A percentile compares a stretch with the other conserved stretches of the same genome.
Conservation (phyloP, 2,113 vertebrate species). For the Atractosteus spatula region DNA sequence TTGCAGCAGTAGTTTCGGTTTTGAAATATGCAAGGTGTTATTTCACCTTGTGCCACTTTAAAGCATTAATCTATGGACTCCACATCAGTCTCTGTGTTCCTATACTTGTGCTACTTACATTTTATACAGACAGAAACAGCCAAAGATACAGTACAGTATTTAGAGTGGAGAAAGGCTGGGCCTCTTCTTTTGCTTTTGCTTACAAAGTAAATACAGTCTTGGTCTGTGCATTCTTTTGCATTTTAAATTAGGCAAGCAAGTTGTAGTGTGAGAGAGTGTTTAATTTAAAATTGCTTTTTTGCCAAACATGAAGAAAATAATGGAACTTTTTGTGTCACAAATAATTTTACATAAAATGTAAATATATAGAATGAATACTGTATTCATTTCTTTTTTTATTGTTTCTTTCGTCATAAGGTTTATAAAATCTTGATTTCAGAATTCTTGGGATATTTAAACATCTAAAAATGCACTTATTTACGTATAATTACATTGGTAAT, state of each 20-base stretch:
- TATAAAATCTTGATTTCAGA: conserved; percentile 26
- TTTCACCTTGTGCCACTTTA: no score
- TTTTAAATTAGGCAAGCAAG: conserved; percentile 28
- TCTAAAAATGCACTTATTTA: conserved; percentile 23
- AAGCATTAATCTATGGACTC: background rate
- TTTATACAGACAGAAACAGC: conserved; percentile 45
- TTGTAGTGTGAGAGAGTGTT: conserved; percentile 13
- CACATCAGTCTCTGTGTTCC: conserved; percentile 3
- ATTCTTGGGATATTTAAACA: conserved; percentile 21
- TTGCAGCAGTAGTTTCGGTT: no score
- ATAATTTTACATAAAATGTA: conserved; percentile 33
- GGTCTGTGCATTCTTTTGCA: conserved; percentile 16
- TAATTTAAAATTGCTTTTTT: conserved; percentile 35
- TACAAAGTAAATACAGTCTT: conserved; percentile 23
- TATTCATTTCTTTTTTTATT: conserved; percentile 25
- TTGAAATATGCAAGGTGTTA: no score
- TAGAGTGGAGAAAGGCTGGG: conserved; percentile 16
- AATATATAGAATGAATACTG: conserved; percentile 38
- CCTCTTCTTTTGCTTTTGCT: background rate
- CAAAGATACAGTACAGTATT: conserved; percentile 49
- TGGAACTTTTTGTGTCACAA: conserved; percentile 38
- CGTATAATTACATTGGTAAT: no score
- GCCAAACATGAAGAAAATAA: conserved; percentile 23
- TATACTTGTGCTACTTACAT: conserved; percentile 29
- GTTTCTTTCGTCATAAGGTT: conserved; percentile 29